These are phyloP conservation scores for Tenualosa ilisha DNA, from an alignment of 2,797 vertebrate genomes.

Conservation along the genomic window DNA sequence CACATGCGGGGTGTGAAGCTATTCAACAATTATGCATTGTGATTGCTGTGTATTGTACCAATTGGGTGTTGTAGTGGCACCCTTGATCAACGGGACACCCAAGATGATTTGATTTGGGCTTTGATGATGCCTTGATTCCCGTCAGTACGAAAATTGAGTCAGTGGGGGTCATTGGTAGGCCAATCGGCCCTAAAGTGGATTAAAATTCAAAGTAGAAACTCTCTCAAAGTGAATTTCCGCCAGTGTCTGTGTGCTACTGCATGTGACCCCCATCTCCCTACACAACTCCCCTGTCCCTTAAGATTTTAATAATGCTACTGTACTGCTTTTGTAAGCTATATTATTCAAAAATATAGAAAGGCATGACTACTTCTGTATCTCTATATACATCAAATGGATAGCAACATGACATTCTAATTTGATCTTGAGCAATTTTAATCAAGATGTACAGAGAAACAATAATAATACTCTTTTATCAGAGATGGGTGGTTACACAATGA, in stretches of 20 bases:
- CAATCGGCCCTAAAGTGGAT: conserved; percentile 76
- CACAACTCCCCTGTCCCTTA: conserved; percentile 4
- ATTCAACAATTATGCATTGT: conserved; percentile 59
- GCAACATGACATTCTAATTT: background rate
- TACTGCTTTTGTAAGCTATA: background rate
- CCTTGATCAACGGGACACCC: conserved; percentile 70
- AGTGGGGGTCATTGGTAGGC: conserved; percentile 76
- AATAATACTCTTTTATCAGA: background rate
- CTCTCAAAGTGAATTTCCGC: conserved; percentile 69
- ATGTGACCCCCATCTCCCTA: conserved; percentile 20
- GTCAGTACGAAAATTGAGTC: conserved; percentile 76
- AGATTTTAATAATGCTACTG: conserved; percentile 5
- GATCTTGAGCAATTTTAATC: background rate
- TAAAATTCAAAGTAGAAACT: conserved; percentile 78
- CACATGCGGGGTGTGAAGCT: conserved; percentile 29
- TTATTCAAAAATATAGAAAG: background rate
- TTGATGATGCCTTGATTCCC: conserved; percentile 78
- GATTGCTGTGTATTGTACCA: conserved; percentile 61
- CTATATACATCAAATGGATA: background rate
- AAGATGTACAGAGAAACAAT: background rate
- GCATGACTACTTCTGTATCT: too few relatives aligned
- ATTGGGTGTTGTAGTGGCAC: conserved; percentile 72
- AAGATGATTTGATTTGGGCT: conserved; percentile 72
- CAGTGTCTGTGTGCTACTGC: conserved; percentile 66
- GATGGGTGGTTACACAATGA: background rate